These are phyloP conservation scores for Tichodroma muraria DNA, from an alignment of 2,113 vertebrate genomes.

Conservation along the genomic window DNA sequence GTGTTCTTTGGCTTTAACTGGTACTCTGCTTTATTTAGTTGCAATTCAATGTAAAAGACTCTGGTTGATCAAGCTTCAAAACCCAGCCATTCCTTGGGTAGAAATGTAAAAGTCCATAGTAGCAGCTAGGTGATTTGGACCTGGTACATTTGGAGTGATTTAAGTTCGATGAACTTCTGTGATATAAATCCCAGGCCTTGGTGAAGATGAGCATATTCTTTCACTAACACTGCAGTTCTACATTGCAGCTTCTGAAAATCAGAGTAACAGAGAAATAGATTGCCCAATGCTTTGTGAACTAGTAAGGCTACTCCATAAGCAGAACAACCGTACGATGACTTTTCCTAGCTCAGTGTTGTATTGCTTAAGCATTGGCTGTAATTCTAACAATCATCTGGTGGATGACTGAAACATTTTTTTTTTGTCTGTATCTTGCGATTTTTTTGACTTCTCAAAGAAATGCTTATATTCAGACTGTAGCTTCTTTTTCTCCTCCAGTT, in stretches of 20 bases:
- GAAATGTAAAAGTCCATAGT: background rate
- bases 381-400: conserved; percentile 22
- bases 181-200: conserved; percentile 8
- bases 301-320: conserved; percentile 8
- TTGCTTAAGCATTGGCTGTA: conserved; percentile 19
- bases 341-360: background rate
- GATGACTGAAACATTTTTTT: background rate
- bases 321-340: background rate
- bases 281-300: background rate
- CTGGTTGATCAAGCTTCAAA: conserved; percentile 36
- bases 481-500: conserved; percentile 10
- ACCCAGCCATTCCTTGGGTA: background rate
- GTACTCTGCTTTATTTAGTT: conserved; percentile 55
- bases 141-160: background rate
- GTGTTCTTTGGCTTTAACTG: conserved; percentile 45
- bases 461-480: background rate
- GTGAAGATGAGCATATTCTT: conserved; percentile 7
- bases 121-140: background rate
- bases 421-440: background rate
- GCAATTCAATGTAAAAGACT: conserved; percentile 16
- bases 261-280: background rate
- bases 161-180: background rate
- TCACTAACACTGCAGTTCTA: conserved; percentile 8
- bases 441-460: conserved; percentile 23
- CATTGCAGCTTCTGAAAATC: conserved; percentile 42